Percentiles rank a stretch among this genome's conserved stretches.
phyloP scores from a whole-genome alignment of 2,888 invertebrate species.

The Oegoconia quadripuncta region DNA sequence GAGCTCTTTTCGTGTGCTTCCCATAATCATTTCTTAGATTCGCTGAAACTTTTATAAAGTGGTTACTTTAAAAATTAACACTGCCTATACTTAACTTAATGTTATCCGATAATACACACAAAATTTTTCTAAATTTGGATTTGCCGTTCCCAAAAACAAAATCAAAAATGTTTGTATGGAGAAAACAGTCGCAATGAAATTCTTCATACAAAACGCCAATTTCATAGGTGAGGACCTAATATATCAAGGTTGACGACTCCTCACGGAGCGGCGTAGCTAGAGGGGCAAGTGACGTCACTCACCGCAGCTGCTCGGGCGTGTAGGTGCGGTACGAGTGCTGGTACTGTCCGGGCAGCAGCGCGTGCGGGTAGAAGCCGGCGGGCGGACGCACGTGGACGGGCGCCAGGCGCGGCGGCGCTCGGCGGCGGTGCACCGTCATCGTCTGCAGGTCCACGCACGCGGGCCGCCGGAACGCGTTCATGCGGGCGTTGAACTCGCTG shows the following conservation, averaged over 20 bases:
- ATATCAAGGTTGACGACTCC: neutral
- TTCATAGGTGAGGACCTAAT: too few species aligned
- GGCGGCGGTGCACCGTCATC: conserved; percentile 86
- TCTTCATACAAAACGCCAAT: too few species aligned
- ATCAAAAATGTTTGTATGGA: too few species aligned
- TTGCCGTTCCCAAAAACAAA: too few species aligned
- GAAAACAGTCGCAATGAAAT: too few species aligned
- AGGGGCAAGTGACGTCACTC: neutral
- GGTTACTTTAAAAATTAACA: too few species aligned
- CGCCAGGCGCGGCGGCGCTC: conserved; percentile 23
- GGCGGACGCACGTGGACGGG: conserved; percentile 60
- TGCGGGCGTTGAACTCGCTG: conserved; percentile 91
- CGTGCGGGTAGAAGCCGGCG: conserved; percentile 89
- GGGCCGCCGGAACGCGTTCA: conserved; percentile 87
- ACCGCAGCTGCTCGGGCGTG: conserved; percentile 87
- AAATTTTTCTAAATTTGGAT: too few species aligned
- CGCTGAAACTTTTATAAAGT: too few species aligned
- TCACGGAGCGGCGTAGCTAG: neutral
- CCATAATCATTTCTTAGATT: too few species aligned
- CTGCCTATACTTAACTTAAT: too few species aligned
- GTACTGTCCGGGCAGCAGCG: conserved; percentile 98
- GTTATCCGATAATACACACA: too few species aligned
- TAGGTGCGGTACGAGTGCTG: conserved; percentile 91
- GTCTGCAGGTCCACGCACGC: conserved; percentile 96
- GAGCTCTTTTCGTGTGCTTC: too few species aligned